Conservation (phyloP, 2,113 vertebrate species). For the Solea solea region DNA sequence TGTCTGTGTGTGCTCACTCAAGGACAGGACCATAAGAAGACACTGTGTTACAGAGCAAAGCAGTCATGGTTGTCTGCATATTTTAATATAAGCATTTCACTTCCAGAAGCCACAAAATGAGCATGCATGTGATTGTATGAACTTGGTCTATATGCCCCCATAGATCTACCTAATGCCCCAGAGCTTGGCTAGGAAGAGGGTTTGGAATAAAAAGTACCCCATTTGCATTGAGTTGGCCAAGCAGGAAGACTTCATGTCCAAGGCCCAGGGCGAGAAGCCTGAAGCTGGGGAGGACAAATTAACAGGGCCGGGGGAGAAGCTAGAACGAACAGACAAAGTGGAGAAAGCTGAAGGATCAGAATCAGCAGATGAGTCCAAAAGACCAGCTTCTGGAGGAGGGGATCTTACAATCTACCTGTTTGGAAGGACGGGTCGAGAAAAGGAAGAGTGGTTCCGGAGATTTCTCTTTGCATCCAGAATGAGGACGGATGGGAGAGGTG, state of each 20-base stretch:
- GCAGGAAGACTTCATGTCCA: constrained; percentile 98
- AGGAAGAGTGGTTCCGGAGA: constrained; percentile 96
- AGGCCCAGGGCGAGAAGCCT: constrained; percentile 86
- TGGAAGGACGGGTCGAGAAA: constrained; percentile 95
- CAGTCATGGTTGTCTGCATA: constrained; percentile 2
- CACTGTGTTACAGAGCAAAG: constrained; percentile 1
- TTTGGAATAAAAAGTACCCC: constrained; percentile 99
- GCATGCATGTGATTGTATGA: background rate
- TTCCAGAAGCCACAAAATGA: no score
- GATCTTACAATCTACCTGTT: constrained; percentile 94
- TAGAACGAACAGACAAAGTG: constrained; percentile 72
- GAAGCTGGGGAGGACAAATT: constrained; percentile 65
- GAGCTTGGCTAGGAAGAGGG: constrained; percentile 92
- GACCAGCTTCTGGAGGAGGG: constrained; percentile 75
- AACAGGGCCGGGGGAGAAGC: constrained; percentile 42
- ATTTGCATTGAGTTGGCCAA: constrained; percentile 94
- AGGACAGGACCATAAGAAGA: constrained; percentile 8
- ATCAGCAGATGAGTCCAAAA: constrained; percentile 83
- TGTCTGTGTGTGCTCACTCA: constrained; percentile 4
- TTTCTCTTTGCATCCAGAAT: constrained; percentile 89
- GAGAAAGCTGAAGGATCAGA: constrained; percentile 68
- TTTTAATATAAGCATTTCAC: background rate
- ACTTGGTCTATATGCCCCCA: constrained; percentile 6
- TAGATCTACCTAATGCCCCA: constrained; percentile 95
- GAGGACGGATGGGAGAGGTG: constrained; percentile 84